Evolutionary conservation across 1,140 invertebrate species (phyloP).

Genomic region (Ips typographus): DNA sequence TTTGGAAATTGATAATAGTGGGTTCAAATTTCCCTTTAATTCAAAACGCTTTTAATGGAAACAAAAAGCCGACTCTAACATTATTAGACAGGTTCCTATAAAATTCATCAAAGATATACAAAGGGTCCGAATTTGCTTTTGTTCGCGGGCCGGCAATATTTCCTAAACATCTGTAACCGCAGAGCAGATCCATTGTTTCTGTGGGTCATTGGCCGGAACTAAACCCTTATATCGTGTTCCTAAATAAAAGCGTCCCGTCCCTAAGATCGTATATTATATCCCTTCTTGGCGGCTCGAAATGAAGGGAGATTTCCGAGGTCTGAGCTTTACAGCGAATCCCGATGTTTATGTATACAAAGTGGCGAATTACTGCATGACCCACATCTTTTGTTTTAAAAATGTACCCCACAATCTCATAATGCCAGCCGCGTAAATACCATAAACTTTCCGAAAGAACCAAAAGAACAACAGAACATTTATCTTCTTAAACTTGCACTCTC

Average conservation of each 20-base stretch:
- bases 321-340: background rate
- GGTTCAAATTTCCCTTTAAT: too few relatives aligned
- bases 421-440: background rate
- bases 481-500: too few relatives aligned
- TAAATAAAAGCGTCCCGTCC: constrained; percentile 20
- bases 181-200: constrained; percentile 27
- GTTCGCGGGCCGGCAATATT: constrained; percentile 18
- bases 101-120: constrained; percentile 25
- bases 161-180: constrained; percentile 29
- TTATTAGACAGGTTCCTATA: constrained; percentile 1
- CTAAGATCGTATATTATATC: constrained; percentile 24
- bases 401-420: background rate
- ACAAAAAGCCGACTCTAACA: background rate
- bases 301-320: constrained; percentile 11
- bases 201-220: constrained; percentile 28
- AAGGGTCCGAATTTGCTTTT: constrained; percentile 11
- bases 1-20: too few relatives aligned
- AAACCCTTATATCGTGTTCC: constrained; percentile 25
- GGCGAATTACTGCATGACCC: constrained; percentile 4
- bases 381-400: background rate
- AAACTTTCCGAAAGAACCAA: too few relatives aligned
- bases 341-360: constrained; percentile 11
- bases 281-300: constrained; percentile 12
- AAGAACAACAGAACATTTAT: too few relatives aligned
- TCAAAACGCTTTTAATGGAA: background rate